Evolutionary conservation across 2,888 invertebrate genomes (phyloP), one percentile per base, ranked within the genome.

Genomic region (Cerastoderma edule): DNA sequence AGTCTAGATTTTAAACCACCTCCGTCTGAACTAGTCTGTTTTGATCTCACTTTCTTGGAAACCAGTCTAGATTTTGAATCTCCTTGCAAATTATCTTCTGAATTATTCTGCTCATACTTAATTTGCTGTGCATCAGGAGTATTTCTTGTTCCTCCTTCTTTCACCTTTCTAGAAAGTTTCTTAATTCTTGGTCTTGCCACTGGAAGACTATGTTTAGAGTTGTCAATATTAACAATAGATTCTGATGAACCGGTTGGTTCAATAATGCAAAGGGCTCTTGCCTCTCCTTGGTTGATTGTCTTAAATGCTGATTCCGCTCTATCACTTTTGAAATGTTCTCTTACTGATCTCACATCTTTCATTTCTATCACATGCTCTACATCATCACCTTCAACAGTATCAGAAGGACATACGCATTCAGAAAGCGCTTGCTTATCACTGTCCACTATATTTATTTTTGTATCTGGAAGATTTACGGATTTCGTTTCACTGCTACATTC

Each of bases 101-200:
- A 4, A 57, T 2, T 28, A 3, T 32, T 28, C 35, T 4, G n/a
- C 8, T 24, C 60, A 22, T 5, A 24, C 24, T 39, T 60, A 6
- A 22, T 2, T 24, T 60, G 35, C 10, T 3, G n/a, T 19, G 22
- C 30, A n/a, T 24, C 33, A n/a, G 24, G 50, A 16, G 22, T 39
- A 60, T 35, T 13, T 33, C 27, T 60, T 24, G 13, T 60, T 22
- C 60, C 63, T 22, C 65, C 28, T 22, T 64, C 67, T 53, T 27
- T 70, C 4, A 54, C 30, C 50, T 65, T 76, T 64, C 63, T 72
- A 1, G n/a, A n/a, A n/a, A 76, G 27, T 48, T 76, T 76, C 22
- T 46, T 72, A 16, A 70, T 56, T 32, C 54, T 76, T 57, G 72
- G 67, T 68, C 65, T 76, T 35, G 56, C 19, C 35, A 64, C 54